Percentiles rank a stretch among this genome's conserved stretches.
Evolutionary conservation across 2,888 invertebrate genomes (phyloP).

Genomic region (Drosophila atripex): DNA sequence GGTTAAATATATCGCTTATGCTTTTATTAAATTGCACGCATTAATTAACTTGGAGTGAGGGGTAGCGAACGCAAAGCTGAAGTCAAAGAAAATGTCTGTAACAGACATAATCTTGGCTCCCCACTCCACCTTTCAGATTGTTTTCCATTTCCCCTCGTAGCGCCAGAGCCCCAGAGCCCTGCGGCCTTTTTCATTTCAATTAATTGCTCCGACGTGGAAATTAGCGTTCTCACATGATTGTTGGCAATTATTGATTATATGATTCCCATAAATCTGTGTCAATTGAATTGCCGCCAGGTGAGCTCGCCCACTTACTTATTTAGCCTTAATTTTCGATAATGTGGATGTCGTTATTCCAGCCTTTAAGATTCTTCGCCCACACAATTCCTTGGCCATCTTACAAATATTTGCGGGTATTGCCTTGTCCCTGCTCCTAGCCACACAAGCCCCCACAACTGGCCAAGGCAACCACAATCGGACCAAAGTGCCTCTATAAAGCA

Average conservation of each 20-base stretch:
- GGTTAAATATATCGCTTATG: conserved; percentile 75
- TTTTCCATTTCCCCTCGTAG: neutral
- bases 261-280: conserved; percentile 52
- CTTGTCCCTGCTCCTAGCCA: conserved; percentile 23
- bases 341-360: conserved; percentile 4
- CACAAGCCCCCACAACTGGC: conserved; percentile 18
- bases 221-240: conserved; percentile 64
- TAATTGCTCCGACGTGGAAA: conserved; percentile 62
- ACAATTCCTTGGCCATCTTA: conserved; percentile 24
- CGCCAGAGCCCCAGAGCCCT: conserved; percentile 21
- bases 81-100: conserved; percentile 42
- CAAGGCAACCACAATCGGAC: conserved; percentile 35
- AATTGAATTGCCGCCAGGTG: conserved; percentile 30
- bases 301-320: conserved; percentile 24
- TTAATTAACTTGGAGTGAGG: conserved; percentile 64
- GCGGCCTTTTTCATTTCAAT: conserved; percentile 40
- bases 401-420: conserved; percentile 29
- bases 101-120: conserved; percentile 26
- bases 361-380: conserved; percentile 16
- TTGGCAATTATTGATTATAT: conserved; percentile 60
- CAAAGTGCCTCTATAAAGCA: conserved; percentile 35
- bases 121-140: neutral
- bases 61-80: conserved; percentile 31
- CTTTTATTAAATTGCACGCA: conserved; percentile 76
- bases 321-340: conserved; percentile 15